phyloP scores from a whole-genome alignment of 2,113 vertebrate genomes.

The Tauraco erythrolophus region DNA sequence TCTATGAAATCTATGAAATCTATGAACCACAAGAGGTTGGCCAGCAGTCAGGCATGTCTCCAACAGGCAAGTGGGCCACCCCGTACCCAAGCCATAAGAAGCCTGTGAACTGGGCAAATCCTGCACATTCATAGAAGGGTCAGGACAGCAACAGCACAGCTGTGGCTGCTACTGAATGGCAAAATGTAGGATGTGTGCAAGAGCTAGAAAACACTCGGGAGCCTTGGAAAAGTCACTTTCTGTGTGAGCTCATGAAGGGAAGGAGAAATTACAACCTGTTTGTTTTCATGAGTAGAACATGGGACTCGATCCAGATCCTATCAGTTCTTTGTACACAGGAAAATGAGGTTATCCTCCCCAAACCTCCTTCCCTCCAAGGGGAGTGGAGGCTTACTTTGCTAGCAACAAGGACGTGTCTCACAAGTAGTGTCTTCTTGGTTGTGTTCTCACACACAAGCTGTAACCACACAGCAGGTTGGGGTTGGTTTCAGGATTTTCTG shows the following conservation, averaged over 20 bases:
- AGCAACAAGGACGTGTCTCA: neutral
- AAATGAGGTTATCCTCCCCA: neutral
- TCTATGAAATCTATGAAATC: too few relatives aligned
- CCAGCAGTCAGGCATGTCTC: neutral
- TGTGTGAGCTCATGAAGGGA: neutral
- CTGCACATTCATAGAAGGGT: rapidly evolving
- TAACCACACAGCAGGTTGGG: neutral
- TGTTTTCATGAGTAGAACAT: neutral
- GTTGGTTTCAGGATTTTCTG: neutral
- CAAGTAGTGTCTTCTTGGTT: neutral
- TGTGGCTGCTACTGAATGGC: neutral
- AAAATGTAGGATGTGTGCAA: neutral
- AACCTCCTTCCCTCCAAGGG: neutral
- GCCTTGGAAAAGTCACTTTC: neutral
- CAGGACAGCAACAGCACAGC: neutral
- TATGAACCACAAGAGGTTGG: neutral
- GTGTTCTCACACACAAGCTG: neutral
- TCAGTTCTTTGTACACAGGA: neutral
- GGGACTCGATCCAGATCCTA: neutral
- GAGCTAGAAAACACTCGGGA: neutral
- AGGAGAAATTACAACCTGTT: neutral
- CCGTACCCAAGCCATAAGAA: neutral
- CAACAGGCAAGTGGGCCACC: rapidly evolving
- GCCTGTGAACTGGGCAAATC: neutral
- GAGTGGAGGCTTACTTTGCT: neutral